These are phyloP conservation scores for Oligia latruncula DNA, from an alignment of 2,888 invertebrate genomes.

Conservation along the genomic window DNA sequence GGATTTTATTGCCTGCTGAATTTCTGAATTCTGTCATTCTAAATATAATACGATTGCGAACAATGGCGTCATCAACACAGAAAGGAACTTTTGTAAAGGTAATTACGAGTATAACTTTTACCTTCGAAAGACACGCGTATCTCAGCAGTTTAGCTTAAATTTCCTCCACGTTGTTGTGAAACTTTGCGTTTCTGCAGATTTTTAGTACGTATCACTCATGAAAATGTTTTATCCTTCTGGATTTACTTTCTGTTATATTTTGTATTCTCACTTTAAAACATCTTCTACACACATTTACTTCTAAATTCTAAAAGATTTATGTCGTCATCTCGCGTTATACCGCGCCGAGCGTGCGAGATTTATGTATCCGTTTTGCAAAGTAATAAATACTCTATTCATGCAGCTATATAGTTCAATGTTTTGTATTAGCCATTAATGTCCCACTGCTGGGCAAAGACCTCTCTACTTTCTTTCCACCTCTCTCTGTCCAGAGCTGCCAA, in stretches of 20 bases:
- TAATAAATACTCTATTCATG: no score
- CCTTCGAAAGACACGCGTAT: neutral
- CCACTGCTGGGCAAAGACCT: no score
- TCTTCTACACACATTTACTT: neutral
- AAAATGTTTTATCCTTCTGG: neutral
- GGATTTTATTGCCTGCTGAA: neutral
- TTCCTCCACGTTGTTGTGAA: neutral
- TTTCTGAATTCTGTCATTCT: neutral
- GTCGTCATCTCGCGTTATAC: neutral
- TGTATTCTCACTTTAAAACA: neutral
- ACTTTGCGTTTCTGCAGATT: neutral
- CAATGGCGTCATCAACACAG: neutral
- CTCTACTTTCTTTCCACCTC: no score
- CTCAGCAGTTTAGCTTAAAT: neutral
- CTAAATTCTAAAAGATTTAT: neutral
- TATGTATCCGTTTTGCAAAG: no score
- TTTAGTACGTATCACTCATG: neutral
- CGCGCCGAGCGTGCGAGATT: no score
- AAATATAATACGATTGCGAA: constrained; percentile 18
- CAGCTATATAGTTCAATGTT: no score
- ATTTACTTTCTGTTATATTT: neutral
- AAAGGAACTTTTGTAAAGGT: neutral
- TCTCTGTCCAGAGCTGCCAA: no score
- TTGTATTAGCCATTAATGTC: no score
- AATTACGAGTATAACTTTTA: neutral